Evolutionary conservation across 2,888 invertebrate species (phyloP).

Genomic region (Liposcelis brunnea): DNA sequence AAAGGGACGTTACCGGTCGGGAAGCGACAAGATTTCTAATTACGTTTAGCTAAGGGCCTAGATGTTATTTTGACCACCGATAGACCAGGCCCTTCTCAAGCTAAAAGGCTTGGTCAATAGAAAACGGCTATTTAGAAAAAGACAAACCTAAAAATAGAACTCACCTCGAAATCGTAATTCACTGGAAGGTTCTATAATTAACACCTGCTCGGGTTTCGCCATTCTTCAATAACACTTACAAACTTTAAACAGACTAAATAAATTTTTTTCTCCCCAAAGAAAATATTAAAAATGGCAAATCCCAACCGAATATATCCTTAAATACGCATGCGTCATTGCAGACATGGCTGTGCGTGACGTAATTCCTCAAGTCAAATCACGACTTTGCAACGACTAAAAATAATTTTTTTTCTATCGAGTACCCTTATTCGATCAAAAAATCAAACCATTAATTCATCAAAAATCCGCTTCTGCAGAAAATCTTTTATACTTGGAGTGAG

Average conservation of each 20-base stretch:
- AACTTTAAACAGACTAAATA: no score
- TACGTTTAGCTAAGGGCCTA: no score
- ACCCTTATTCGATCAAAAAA: no score
- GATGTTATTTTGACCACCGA: no score
- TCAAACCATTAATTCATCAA: no score
- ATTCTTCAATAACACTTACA: conserved; percentile 20
- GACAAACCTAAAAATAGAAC: conserved; percentile 23
- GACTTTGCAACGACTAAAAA: no score
- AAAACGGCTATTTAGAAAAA: background rate
- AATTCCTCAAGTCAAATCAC: no score
- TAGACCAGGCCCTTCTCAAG: no score
- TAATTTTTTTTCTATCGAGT: no score
- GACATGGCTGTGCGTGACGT: conserved; percentile 1
- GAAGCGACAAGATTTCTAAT: no score
- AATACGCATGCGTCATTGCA: conserved; percentile 10
- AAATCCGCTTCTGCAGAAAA: no score
- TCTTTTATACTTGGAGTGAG: no score
- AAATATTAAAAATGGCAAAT: conserved; percentile 9
- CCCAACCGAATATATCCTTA: background rate
- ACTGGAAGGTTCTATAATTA: conserved; percentile 72
- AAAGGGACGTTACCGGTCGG: background rate
- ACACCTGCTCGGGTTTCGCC: conserved; percentile 59
- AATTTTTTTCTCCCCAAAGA: background rate
- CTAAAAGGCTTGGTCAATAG: background rate
- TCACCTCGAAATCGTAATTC: conserved; percentile 84